Percentiles rank a stretch among this genome's conserved stretches.
These are phyloP conservation scores for Coreoperca whiteheadi DNA, from an alignment of 2,113 vertebrate species.

Conservation along the genomic window DNA sequence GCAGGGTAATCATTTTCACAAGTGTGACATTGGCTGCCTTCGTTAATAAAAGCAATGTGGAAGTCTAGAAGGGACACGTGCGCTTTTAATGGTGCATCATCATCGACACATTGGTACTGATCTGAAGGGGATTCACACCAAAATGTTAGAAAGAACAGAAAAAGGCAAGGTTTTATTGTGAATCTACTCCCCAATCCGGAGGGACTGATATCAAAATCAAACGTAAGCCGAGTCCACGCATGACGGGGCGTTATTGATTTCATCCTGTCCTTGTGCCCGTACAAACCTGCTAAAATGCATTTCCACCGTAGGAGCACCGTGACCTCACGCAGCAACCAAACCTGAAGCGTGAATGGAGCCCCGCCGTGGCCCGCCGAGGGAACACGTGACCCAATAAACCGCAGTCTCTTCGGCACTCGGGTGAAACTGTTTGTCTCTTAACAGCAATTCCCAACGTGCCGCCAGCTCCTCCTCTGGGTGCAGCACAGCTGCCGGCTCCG, in stretches of 20 bases:
- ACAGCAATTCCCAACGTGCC: slow-evolving; percentile 9
- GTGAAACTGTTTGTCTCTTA: background rate
- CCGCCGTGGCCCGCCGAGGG: background rate
- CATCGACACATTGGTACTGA: background rate
- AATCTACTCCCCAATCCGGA: background rate
- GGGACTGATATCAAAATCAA: background rate
- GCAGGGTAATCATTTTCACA: background rate
- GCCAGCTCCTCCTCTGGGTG: background rate
- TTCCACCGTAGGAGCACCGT: background rate
- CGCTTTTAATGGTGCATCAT: background rate
- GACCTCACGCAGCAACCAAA: background rate
- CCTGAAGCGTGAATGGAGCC: background rate
- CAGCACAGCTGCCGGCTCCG: slow-evolving; percentile 23
- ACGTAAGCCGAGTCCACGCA: background rate
- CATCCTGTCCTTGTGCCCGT: background rate
- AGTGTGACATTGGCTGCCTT: background rate
- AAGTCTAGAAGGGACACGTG: background rate
- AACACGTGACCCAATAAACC: background rate
- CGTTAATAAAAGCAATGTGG: background rate
- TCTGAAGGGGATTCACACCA: background rate
- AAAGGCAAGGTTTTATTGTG: background rate
- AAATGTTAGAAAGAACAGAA: background rate
- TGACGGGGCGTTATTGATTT: background rate
- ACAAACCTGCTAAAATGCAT: background rate
- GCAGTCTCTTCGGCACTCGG: background rate